A percentile compares a stretch with the other conserved stretches of the same genome.
These are phyloP conservation scores for Etheostoma perlongum DNA, from an alignment of 2,797 vertebrate species.

Conservation along the genomic window DNA sequence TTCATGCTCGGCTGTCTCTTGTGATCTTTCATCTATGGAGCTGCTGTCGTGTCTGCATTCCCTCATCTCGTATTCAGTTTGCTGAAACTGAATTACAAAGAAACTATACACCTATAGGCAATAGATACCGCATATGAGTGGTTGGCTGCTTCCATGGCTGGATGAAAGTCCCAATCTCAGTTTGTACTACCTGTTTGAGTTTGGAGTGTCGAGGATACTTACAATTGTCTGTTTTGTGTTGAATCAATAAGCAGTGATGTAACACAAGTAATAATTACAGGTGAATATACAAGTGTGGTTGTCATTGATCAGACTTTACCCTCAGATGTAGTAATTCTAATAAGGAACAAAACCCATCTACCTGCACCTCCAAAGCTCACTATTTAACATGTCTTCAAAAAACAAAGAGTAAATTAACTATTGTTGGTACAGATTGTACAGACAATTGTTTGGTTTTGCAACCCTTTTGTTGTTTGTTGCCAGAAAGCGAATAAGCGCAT, in stretches of 20 bases:
- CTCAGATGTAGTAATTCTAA: not conserved
- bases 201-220: slow-evolving; percentile 1
- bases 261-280: not conserved
- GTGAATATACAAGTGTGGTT: not conserved
- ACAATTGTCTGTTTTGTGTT: not conserved
- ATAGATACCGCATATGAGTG: slow-evolving; percentile 10
- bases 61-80: slow-evolving; percentile 43
- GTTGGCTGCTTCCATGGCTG: not conserved
- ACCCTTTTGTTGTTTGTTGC: too few relatives aligned
- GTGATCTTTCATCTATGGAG: slow-evolving; percentile 60
- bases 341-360: too few relatives aligned
- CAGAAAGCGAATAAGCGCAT: too few relatives aligned
- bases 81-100: slow-evolving; percentile 62
- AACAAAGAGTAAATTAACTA: too few relatives aligned
- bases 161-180: slow-evolving; percentile 12
- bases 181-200: slow-evolving; percentile 1
- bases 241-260: not conserved
- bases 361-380: too few relatives aligned
- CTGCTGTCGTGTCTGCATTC: slow-evolving; percentile 52
- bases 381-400: too few relatives aligned
- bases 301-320: not conserved
- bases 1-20: slow-evolving; percentile 53
- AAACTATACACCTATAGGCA: slow-evolving; percentile 38
- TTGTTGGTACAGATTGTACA: too few relatives aligned
- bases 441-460: too few relatives aligned